Evolutionary conservation across 2,888 invertebrate genomes (phyloP).

Genomic region (Mesoligia furuncula): DNA sequence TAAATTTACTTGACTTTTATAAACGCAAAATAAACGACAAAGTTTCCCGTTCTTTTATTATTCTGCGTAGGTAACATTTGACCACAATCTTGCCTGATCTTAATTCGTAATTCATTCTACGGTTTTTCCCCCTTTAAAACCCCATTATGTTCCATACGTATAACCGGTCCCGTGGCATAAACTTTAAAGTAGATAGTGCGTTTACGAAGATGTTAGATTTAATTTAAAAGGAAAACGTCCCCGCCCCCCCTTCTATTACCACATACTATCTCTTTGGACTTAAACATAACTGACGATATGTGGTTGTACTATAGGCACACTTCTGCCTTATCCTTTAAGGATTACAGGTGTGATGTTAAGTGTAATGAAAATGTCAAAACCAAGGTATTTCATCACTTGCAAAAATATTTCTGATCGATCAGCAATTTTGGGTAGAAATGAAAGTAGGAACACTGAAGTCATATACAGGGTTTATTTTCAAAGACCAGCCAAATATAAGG

Average conservation of each 20-base stretch:
- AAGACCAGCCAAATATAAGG: too few relatives aligned
- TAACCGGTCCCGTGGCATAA: not conserved
- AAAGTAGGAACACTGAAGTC: too few relatives aligned
- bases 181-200: not conserved
- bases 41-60: not conserved
- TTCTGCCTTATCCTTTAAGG: not conserved
- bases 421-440: too few relatives aligned
- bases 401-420: too few relatives aligned
- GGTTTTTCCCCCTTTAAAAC: constrained; percentile 27
- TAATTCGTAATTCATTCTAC: constrained; percentile 8
- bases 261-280: too few relatives aligned
- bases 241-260: not conserved
- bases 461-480: too few relatives aligned
- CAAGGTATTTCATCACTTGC: too few relatives aligned
- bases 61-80: not conserved
- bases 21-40: not conserved
- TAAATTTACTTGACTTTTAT: not conserved
- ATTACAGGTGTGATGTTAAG: not conserved
- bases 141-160: too few relatives aligned
- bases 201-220: not conserved
- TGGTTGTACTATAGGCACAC: not conserved
- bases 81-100: constrained; percentile 7
- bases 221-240: not conserved
- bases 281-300: too few relatives aligned
- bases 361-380: too few relatives aligned